Percentiles rank a stretch among this genome's conserved stretches.
phyloP scores from a whole-genome alignment of 30 jellyfish, hydroid and myxozoan species.

The Morbakka virulenta region DNA sequence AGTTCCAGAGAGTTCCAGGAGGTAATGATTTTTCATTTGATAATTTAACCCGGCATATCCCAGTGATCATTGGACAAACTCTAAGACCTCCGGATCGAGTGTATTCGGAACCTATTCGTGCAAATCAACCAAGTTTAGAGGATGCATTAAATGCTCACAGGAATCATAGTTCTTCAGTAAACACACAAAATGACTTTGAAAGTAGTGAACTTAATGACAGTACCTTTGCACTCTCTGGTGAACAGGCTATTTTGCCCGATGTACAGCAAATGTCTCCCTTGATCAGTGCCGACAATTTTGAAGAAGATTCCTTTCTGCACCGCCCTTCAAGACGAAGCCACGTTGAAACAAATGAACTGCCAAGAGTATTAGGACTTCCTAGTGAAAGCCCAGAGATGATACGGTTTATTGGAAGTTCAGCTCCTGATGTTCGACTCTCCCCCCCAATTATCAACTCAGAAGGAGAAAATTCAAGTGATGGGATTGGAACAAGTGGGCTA shows the following conservation, averaged over 20 bases:
- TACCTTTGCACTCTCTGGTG: background rate
- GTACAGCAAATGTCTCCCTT: background rate
- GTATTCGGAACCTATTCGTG: background rate
- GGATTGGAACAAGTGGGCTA: too few relatives aligned
- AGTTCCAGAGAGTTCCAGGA: background rate
- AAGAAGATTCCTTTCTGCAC: background rate
- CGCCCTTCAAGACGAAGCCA: too few relatives aligned
- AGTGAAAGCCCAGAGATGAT: background rate
- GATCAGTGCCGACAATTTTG: too few relatives aligned
- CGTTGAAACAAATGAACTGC: too few relatives aligned
- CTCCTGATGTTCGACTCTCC: background rate
- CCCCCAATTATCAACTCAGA: background rate
- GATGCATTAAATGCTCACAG: background rate
- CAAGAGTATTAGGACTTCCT: background rate
- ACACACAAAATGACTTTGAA: background rate
- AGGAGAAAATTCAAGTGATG: background rate
- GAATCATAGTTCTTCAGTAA: background rate
- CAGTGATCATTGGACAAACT: background rate
- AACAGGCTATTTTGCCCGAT: background rate
- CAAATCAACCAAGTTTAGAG: background rate
- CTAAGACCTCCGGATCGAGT: background rate
- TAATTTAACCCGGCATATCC: background rate
- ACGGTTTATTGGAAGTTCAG: background rate
- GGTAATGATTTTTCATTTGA: background rate
- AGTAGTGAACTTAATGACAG: background rate